Base-by-base conservation (phyloP, 2,113 vertebrate genomes). In the Blennius ocellaris region DNA sequence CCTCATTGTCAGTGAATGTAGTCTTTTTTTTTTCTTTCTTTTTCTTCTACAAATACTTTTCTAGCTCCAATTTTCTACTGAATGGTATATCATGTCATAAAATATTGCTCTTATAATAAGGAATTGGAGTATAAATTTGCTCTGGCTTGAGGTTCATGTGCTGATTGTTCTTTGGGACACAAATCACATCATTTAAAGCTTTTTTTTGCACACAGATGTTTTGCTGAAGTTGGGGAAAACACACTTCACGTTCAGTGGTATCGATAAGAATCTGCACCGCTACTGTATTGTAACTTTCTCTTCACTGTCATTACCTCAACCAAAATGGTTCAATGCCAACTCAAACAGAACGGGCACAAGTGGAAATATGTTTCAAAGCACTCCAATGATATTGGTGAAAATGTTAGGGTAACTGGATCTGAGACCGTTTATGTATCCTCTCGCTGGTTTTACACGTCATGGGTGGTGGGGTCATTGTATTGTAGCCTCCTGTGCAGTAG, bases 401-500 rank as follows among this genome's bases (percentile, higher is more conserved):
- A 10, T 68, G 11, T 62, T 57, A 14, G 15, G 16, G 17, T 17
- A 17, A 7, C 16, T 51, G 16, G 8, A 14, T 11, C 11, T 58
- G n/a, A 38, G 6, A 39, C 39, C 15, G 56, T 61, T 83, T 59
- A 62, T 62, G 48, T 69, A 41, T 57, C 0, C 5, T 52, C n/a
- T 47, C 61, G 37, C 65, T 64, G 44, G 15, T 76, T 79, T 76
- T 67, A 65, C 45, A 70, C 68, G 58, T 55, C 40, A 45, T 12
- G 72, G 85, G 89, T 92, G 87, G 75, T 74, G 87, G 90, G 90
- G 67, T 81, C n/a, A n/a, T 76, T 11, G 45, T 65, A 15, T 79
- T 45, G 10, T 66, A 11, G 8, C 14, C 30, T 44, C 61, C 75
- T 80, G 77, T 55, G 30, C 63, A 74, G 45, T 56, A 50, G 17